Percentiles rank a stretch among this genome's conserved stretches.
phyloP scores from a whole-genome alignment of 2,113 vertebrate genomes.

The Macroglossus sobrinus region DNA sequence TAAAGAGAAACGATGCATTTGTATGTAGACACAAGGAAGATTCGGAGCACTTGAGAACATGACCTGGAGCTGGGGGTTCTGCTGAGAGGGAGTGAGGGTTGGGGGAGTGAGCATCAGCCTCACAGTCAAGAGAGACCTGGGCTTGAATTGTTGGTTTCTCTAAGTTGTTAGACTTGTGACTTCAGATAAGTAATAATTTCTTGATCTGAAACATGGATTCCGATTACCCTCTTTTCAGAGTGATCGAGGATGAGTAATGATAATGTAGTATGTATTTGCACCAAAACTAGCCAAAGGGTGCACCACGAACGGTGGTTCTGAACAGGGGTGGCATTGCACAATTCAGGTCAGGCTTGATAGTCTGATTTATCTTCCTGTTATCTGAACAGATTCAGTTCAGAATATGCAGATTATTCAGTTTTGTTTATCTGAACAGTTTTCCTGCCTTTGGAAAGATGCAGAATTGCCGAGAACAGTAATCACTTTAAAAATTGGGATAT shows the following conservation, averaged over 20 bases:
- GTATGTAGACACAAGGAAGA: neutral
- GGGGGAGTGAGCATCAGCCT: neutral
- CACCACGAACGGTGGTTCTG: neutral
- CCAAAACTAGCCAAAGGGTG: neutral
- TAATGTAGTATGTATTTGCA: neutral
- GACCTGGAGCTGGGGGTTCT: neutral
- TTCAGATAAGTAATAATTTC: neutral
- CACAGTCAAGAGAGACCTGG: neutral
- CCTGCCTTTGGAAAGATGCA: neutral
- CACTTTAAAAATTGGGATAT: neutral
- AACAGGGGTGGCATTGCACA: neutral
- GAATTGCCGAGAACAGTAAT: neutral
- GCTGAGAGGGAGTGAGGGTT: neutral
- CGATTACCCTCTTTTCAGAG: neutral
- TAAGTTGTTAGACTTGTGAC: neutral
- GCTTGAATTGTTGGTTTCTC: neutral
- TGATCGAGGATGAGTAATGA: no score
- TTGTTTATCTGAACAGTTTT: neutral
- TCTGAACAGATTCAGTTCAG: neutral
- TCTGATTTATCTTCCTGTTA: neutral
- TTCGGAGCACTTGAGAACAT: neutral
- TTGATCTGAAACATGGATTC: neutral
- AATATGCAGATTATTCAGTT: neutral
- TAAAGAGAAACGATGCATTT: neutral
- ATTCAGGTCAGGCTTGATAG: rapidly evolving